Evolutionary conservation across 2,113 vertebrate species (phyloP).

Genomic region (Mastomys coucha): DNA sequence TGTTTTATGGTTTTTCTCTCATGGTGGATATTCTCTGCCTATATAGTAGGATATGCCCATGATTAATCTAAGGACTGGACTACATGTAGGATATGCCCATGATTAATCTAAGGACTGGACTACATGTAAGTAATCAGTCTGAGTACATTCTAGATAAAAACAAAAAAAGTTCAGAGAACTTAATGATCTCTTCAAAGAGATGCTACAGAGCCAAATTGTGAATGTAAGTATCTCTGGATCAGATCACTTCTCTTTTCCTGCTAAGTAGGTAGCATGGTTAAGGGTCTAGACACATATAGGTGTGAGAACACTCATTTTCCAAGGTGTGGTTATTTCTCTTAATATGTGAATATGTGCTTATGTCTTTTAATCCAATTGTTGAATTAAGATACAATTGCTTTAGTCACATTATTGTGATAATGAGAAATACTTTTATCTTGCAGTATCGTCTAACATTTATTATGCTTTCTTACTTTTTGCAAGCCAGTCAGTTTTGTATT

Average conservation of each 20-base stretch:
- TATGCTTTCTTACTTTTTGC: neutral
- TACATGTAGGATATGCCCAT: rapidly evolving
- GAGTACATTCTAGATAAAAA: neutral
- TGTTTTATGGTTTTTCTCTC: neutral
- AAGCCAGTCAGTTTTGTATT: neutral
- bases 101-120: neutral
- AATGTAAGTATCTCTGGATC: neutral
- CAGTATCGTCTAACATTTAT: neutral
- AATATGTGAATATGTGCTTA: neutral
- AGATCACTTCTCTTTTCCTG: neutral
- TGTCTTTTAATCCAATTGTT: neutral
- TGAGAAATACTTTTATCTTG: neutral
- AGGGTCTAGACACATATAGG: neutral
- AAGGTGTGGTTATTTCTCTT: neutral
- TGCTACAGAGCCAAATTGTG: neutral
- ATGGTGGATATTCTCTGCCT: rapidly evolving
- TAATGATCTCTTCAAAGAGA: neutral
- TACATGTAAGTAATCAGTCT: neutral
- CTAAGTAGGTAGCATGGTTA: neutral
- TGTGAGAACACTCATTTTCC: neutral
- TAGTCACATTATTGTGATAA: neutral
- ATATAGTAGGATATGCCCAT: neutral
- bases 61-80: neutral
- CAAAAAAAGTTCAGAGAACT: neutral
- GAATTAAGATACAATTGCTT: neutral